phyloP scores from a whole-genome alignment of 2,797 vertebrate genomes.

The Etheostoma perlongum region DNA sequence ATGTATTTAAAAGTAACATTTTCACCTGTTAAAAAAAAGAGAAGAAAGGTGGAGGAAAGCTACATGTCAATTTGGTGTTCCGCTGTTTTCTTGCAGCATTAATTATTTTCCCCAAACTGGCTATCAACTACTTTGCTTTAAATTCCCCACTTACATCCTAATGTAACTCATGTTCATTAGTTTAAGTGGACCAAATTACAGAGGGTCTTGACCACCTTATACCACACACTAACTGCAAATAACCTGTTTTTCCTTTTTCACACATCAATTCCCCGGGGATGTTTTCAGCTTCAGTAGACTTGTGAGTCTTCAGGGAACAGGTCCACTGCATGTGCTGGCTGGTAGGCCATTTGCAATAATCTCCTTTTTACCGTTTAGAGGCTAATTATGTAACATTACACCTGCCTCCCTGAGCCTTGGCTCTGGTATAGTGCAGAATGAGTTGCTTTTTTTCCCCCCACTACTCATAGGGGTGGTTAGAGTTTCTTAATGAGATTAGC shows the following conservation, averaged over 20 bases:
- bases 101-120: not conserved
- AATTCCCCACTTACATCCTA: slow-evolving; percentile 20
- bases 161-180: slow-evolving; percentile 49
- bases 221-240: slow-evolving; percentile 56
- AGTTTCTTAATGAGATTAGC: slow-evolving; percentile 90
- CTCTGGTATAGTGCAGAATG: slow-evolving; percentile 79
- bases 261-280: slow-evolving; percentile 72
- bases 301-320: slow-evolving; percentile 75
- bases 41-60: slow-evolving; percentile 28
- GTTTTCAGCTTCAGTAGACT: slow-evolving; percentile 78
- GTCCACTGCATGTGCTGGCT: slow-evolving; percentile 85
- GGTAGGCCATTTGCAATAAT: slow-evolving; percentile 88
- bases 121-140: slow-evolving; percentile 16
- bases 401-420: slow-evolving; percentile 86
- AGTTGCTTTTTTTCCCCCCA: slow-evolving; percentile 59
- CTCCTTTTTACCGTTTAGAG: slow-evolving; percentile 90
- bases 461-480: slow-evolving; percentile 83
- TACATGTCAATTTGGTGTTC: slow-evolving; percentile 44
- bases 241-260: slow-evolving; percentile 75
- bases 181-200: slow-evolving; percentile 56
- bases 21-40: slow-evolving; percentile 37
- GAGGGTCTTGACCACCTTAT: slow-evolving; percentile 41
- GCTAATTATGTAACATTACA: slow-evolving; percentile 91
- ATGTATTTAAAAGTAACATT: slow-evolving; percentile 50
- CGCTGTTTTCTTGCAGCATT: slow-evolving; percentile 6